Conservation (phyloP, 2,888 invertebrate species). For the Frankliniella fusca region DNA sequence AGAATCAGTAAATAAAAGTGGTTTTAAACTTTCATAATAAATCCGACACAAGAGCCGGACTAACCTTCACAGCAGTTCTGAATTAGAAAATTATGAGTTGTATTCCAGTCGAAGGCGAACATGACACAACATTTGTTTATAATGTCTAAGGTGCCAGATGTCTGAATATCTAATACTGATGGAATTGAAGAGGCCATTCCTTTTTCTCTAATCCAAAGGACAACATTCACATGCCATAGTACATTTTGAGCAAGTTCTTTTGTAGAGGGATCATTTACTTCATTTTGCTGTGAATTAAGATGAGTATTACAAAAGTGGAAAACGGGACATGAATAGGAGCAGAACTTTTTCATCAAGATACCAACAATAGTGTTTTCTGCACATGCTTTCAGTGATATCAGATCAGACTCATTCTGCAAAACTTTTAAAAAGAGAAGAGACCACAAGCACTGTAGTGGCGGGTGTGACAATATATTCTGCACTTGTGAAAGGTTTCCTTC, state of each 20-base stretch:
- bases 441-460: not conserved
- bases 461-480: not conserved
- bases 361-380: not conserved
- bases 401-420: not conserved
- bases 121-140: not conserved
- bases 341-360: not conserved
- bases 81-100: not conserved
- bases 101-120: not conserved
- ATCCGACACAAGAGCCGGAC: not conserved
- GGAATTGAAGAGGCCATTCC: not conserved
- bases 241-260: not conserved
- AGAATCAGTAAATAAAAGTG: not conserved
- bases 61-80: not conserved
- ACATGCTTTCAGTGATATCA: not conserved
- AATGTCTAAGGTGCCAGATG: not conserved
- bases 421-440: not conserved
- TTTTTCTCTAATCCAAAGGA: not conserved
- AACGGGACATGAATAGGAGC: not conserved
- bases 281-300: not conserved
- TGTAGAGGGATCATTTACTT: not conserved
- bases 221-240: not conserved
- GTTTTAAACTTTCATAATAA: not conserved
- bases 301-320: not conserved
- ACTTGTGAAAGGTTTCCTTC: not conserved
- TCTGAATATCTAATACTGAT: not conserved